Percentiles rank a stretch among this genome's conserved stretches.
phyloP scores from a whole-genome alignment of 2,888 invertebrate genomes.

The Meta bourneti region DNA sequence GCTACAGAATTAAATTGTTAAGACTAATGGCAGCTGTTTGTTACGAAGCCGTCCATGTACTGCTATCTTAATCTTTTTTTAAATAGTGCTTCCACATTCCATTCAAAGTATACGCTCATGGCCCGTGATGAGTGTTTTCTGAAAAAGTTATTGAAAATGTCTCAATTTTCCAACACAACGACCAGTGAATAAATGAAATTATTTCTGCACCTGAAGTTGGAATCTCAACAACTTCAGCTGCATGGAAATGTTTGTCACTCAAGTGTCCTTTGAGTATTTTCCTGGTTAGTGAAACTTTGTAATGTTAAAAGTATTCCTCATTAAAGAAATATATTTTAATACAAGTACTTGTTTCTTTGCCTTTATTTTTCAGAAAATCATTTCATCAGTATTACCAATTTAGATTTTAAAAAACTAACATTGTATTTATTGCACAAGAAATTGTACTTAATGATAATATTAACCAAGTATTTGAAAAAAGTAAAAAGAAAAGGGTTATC shows the following conservation, averaged over 20 bases:
- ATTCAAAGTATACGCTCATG: slow-evolving; percentile 65
- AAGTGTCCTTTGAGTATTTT: slow-evolving; percentile 68
- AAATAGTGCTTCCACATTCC: slow-evolving; percentile 74
- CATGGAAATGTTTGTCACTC: slow-evolving; percentile 29
- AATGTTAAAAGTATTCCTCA: slow-evolving; percentile 67
- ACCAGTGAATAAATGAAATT: no score
- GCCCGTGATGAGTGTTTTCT: background rate
- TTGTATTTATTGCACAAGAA: no score
- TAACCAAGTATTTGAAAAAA: no score
- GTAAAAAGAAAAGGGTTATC: no score
- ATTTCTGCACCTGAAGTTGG: no score
- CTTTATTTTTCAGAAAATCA: background rate
- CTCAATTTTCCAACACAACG: background rate
- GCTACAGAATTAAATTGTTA: background rate
- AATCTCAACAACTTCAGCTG: no score
- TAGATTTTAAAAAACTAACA: no score
- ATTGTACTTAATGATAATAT: no score
- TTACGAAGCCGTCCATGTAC: slow-evolving; percentile 57
- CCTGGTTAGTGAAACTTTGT: slow-evolving; percentile 49
- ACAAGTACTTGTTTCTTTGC: slow-evolving; percentile 8
- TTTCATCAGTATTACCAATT: no score
- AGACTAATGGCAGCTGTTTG: slow-evolving; percentile 7
- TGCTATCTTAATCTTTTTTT: slow-evolving; percentile 1
- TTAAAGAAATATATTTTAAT: slow-evolving; percentile 70
- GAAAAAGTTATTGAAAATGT: background rate